Percentiles rank a stretch among this genome's conserved stretches.
phyloP scores from a whole-genome alignment of 2,888 invertebrate genomes.

The Encarsia formosa region DNA sequence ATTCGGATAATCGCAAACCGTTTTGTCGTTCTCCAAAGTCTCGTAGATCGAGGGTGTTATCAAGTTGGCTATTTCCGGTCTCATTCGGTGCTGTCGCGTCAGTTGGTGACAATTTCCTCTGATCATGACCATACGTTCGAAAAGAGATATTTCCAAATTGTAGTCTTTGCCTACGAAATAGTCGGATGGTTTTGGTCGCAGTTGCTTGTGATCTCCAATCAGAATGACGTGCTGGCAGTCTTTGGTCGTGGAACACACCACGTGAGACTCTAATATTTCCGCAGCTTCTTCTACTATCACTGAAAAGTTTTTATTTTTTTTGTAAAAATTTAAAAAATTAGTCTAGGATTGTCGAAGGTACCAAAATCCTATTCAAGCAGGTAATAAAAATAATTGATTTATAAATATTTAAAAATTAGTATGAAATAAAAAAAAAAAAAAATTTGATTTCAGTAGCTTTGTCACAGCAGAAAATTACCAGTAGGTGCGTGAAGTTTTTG shows the following conservation, averaged over 20 bases:
- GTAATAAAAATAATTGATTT: too few species aligned
- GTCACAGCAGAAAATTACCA: background rate
- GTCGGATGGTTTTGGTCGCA: constrained; percentile 1
- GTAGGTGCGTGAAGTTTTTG: background rate
- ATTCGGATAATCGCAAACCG: background rate
- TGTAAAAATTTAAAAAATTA: too few species aligned
- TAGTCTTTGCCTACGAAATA: constrained; percentile 2
- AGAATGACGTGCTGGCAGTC: constrained; percentile 1
- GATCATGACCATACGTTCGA: constrained; percentile 8
- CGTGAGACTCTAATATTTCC: constrained; percentile 8
- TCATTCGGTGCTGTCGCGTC: background rate
- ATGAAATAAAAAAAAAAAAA: too few species aligned
- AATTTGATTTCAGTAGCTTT: too few species aligned
- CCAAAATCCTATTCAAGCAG: too few species aligned
- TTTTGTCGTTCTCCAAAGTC: background rate
- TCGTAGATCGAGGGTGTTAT: background rate
- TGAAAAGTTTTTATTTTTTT: background rate
- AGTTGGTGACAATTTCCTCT: background rate
- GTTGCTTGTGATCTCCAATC: too few species aligned
- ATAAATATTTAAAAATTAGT: too few species aligned
- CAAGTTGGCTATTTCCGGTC: background rate
- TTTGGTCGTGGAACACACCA: background rate
- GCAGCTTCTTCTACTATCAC: constrained; percentile 10
- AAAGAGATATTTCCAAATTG: constrained; percentile 4
- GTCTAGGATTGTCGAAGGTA: background rate